Evolutionary conservation across 1,140 invertebrate species (phyloP).

Genomic region (Panonychus citri): DNA sequence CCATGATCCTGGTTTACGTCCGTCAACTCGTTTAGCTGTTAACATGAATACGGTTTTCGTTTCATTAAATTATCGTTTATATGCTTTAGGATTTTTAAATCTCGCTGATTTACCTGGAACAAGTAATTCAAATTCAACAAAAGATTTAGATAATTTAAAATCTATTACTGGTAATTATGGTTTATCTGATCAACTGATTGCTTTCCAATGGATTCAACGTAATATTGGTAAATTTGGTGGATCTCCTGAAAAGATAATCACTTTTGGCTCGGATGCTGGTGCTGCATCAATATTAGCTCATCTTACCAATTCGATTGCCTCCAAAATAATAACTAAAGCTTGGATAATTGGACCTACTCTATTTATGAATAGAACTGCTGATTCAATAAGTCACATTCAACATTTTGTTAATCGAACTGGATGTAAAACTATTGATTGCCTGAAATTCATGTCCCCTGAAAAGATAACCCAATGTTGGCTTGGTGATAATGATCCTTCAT

Average conservation of each 20-base stretch:
- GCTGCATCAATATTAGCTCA: slow-evolving; percentile 13
- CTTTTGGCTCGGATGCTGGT: slow-evolving; percentile 15
- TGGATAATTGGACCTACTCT: slow-evolving; percentile 14
- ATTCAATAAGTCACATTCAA: slow-evolving; percentile 1
- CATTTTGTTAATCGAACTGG: not conserved
- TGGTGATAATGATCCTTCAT: slow-evolving; percentile 15
- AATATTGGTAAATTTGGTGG: slow-evolving; percentile 27
- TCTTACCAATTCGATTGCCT: slow-evolving; percentile 7
- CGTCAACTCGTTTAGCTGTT: slow-evolving; percentile 62
- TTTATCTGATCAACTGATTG: slow-evolving; percentile 25
- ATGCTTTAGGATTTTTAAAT: slow-evolving; percentile 45
- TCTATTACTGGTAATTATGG: slow-evolving; percentile 26
- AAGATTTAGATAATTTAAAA: not conserved
- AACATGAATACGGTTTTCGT: slow-evolving; percentile 33
- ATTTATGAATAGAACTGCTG: slow-evolving; percentile 7
- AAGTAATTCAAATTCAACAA: too few species aligned
- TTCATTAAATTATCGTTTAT: slow-evolving; percentile 84
- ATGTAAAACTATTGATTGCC: slow-evolving; percentile 5
- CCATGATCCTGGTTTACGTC: slow-evolving; percentile 11
- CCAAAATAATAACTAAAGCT: slow-evolving; percentile 5
- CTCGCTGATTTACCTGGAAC: slow-evolving; percentile 7
- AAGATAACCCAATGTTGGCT: slow-evolving; percentile 10
- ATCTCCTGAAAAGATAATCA: slow-evolving; percentile 19
- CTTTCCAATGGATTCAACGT: slow-evolving; percentile 25
- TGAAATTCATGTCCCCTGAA: slow-evolving; percentile 3